Percentiles rank a stretch among this genome's conserved stretches.
phyloP scores from a whole-genome alignment of 2,113 vertebrate species.

The Clarias macrocephalus region DNA sequence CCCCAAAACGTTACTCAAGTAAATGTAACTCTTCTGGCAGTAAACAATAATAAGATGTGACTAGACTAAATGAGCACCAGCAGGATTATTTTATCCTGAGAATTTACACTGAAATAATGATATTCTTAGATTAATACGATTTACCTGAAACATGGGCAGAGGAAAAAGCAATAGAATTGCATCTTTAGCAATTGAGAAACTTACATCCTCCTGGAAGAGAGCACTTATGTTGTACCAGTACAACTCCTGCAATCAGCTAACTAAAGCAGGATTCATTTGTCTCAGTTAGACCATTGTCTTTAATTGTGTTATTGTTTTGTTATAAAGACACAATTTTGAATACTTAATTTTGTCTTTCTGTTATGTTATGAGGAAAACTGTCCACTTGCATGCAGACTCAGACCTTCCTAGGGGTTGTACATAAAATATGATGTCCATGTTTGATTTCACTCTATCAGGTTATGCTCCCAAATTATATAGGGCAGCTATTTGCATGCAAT shows the following conservation, averaged over 20 bases:
- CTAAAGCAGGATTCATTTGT: not conserved
- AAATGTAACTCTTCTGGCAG: too few relatives aligned
- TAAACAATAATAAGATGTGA: not conserved
- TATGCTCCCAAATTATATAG: too few relatives aligned
- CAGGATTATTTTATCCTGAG: not conserved
- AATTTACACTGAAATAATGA: not conserved
- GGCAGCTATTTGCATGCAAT: too few relatives aligned
- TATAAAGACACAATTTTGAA: not conserved
- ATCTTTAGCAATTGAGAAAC: conserved; percentile 78
- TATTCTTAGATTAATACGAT: conserved; percentile 49
- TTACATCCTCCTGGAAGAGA: conserved; percentile 62
- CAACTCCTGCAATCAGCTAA: not conserved
- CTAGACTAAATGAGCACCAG: not conserved
- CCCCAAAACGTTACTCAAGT: too few relatives aligned
- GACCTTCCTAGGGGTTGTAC: too few relatives aligned
- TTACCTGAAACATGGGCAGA: conserved; percentile 71
- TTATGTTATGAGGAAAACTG: too few relatives aligned
- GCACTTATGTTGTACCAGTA: not conserved
- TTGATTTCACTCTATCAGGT: too few relatives aligned
- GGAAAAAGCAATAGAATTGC: conserved; percentile 51
- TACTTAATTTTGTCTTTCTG: not conserved
- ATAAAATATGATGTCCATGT: too few relatives aligned
- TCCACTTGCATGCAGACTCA: too few relatives aligned
- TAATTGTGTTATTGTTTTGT: not conserved
- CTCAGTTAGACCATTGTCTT: not conserved